Base-by-base conservation (phyloP, 2,113 vertebrate genomes). In the Notarius quadriscutis region DNA sequence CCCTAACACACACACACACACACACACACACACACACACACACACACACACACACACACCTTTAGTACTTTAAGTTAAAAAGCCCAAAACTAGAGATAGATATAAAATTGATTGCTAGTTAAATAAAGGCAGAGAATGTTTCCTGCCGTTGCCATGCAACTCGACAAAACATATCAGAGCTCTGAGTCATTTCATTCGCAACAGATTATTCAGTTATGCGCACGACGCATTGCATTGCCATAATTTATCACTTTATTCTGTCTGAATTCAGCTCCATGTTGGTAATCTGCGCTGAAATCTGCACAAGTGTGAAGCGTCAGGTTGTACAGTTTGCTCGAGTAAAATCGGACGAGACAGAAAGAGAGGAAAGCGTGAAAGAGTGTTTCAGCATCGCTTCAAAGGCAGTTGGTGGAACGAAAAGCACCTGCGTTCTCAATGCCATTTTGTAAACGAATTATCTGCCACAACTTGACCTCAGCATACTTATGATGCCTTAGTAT, bases 371-470 rank as follows among this genome's bases (percentile, higher is more conserved):
- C 50, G 82, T 27, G 25, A 25, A 5, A 69, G 30, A 81, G 62
- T 55, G 34, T 88, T 87, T 88, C 85, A 60, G 87, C 78, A 75
- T 86, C 55, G 86, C 81, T 87, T 85, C 48, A 92, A 88, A 84
- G 87, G 63, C 89, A 85, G 88, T 92, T 91, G 87, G 90, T 91
- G 91, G 86, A 89, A 92, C 91, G 84, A 91, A 89, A 89, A 89
- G 91, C 94, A 94, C 91, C 92, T 94, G 93, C 90, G 90, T 88
- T 86, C 88, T 87, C 82, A 89, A 89, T 89, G 88, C 87, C 80
- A 86, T 88, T 87, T 80, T 87, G 74, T 87, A 84, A 84, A 90
- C 85, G 48, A 89, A 60, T 89, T 84, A 88, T 95, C 92, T 95
- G 92, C 88, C 65, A 62, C 91, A 94, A 94, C 92, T 91, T 86